Evolutionary conservation across 2,113 vertebrate genomes (phyloP).

Genomic region (Catharus minimus): DNA sequence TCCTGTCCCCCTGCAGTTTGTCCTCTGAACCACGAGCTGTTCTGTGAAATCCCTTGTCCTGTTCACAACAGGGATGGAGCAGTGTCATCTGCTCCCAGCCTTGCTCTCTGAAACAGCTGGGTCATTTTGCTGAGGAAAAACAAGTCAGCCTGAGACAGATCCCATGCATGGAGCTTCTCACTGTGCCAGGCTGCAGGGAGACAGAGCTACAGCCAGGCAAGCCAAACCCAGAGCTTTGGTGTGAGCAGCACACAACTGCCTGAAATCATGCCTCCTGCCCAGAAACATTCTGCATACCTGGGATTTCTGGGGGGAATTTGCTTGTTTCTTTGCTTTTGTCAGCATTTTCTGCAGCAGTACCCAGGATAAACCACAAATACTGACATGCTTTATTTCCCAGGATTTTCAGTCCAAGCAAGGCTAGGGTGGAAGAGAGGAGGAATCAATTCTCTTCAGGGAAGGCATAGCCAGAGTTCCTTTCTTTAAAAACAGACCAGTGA

Average conservation of each 20-base stretch:
- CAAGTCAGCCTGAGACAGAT: background rate
- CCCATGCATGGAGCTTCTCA: background rate
- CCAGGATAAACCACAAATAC: background rate
- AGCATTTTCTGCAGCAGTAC: background rate
- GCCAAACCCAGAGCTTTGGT: background rate
- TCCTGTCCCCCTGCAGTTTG: background rate
- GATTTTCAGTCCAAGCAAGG: background rate
- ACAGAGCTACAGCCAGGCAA: background rate
- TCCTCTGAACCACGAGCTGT: background rate
- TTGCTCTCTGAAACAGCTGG: constrained; percentile 20
- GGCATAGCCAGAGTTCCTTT: background rate
- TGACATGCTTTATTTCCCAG: background rate
- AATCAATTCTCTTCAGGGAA: background rate
- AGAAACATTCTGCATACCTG: background rate
- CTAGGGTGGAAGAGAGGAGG: background rate
- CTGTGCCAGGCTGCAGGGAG: background rate
- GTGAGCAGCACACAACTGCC: background rate
- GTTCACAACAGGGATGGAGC: background rate
- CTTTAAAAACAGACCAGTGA: background rate
- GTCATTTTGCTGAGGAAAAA: background rate
- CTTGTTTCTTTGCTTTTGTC: background rate
- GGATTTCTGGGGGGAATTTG: background rate
- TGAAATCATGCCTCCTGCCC: background rate
- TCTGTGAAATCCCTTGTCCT: background rate
- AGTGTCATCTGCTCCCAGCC: background rate